A percentile compares a stretch with the other conserved stretches of the same genome.
Conservation (phyloP, 2,797 vertebrate genomes). For the Toxotes lorentzi region DNA sequence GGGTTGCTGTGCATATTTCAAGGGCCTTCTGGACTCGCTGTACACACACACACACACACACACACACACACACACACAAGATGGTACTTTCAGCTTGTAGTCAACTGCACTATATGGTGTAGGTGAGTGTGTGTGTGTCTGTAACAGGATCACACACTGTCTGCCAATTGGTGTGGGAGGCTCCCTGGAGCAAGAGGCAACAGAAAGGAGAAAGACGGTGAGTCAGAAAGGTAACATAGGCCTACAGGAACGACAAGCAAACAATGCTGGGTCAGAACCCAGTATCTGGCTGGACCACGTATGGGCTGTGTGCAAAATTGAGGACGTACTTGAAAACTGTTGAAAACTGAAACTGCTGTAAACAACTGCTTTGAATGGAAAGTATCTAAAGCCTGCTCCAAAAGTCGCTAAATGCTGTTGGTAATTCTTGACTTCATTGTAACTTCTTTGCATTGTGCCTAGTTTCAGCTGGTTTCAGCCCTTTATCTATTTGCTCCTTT, state of each 20-base stretch:
- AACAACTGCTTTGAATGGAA: no score
- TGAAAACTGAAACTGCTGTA: no score
- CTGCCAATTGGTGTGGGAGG: conserved; percentile 76
- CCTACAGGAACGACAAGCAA: conserved; percentile 59
- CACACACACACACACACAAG: conserved; percentile 52
- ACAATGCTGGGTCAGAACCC: neutral
- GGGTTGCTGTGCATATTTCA: conserved; percentile 83
- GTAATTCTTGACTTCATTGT: no score
- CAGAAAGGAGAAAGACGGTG: conserved; percentile 50
- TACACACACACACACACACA: conserved; percentile 37
- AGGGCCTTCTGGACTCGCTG: conserved; percentile 78
- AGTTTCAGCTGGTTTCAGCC: no score
- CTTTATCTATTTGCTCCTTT: no score
- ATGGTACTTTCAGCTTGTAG: conserved; percentile 66
- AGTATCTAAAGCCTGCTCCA: no score
- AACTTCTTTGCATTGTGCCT: no score
- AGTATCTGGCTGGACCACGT: no score
- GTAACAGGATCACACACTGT: conserved; percentile 60
- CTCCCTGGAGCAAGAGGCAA: conserved; percentile 65
- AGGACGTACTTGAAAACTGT: no score
- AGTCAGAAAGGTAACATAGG: conserved; percentile 55
- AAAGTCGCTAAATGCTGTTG: no score
- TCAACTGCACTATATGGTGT: conserved; percentile 57
- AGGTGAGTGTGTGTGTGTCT: conserved; percentile 43
- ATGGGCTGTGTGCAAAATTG: neutral